Base-by-base conservation (phyloP, 2,888 invertebrate species). In the Itoplectis maculator region DNA sequence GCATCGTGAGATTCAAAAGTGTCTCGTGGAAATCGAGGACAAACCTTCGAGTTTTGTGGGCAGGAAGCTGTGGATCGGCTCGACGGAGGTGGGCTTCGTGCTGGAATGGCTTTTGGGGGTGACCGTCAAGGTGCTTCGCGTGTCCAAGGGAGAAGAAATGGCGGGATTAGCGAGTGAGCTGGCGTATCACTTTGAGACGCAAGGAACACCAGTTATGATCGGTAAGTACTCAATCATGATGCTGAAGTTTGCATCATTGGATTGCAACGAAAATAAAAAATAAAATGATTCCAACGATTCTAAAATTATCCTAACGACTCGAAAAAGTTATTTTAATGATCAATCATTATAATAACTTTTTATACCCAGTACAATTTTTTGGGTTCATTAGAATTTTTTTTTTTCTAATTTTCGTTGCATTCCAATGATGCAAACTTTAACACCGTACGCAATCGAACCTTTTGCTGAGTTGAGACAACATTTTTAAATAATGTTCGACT, bases 151-250 rank as follows among this genome's bases (percentile, higher is more conserved):
- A 8, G 95, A 95, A 42, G 99, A 99, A 88, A 93, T 99, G 92
- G 94, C 95, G 6, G 94, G 94, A 40, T 95, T 97, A 90, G 97
- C 96, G 6, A 95, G 97, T 35, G 97, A 98, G 90, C 93, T 99
- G 84, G 94, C 96, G 2, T 95, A 96, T 91, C 99, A 99, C 94
- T 99, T 99, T 92, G 95, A 96, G 88, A 96, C 95, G 59, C 96
- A 98, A 89, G 99, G 99, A 69, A 97, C 98, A 37, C 99, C 99
- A 23, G 95, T 99, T 79, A 99, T 99, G 99, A 99, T 99, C 88
- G 99, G 99, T 96, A 93, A 93, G 92, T 89, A 69, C 49, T 13
- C 3, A 23, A 20, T 54, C 20, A 4, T 54, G n/a, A n/a, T n/a
- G n/a, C n/a, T n/a, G n/a, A n/a, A n/a, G n/a, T n/a, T n/a, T n/a